phyloP scores from a whole-genome alignment of 2,113 vertebrate species.

The Gavialis gangeticus region DNA sequence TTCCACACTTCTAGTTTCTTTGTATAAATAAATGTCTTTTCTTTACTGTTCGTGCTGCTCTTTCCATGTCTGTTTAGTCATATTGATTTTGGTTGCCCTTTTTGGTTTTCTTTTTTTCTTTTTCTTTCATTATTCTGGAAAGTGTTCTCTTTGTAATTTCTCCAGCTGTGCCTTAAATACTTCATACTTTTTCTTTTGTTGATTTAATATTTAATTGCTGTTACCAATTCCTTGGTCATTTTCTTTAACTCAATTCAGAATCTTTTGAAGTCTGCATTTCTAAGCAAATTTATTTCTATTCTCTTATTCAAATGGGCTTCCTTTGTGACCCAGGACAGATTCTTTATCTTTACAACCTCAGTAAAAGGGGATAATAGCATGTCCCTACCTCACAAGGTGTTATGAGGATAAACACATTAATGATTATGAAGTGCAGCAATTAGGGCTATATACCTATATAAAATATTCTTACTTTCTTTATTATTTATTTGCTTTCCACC shows the following conservation, averaged over 20 bases:
- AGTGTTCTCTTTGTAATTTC: not conserved
- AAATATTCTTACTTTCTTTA: accelerated
- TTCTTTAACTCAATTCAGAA: not conserved
- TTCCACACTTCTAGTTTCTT: not conserved
- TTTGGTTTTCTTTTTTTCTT: not conserved
- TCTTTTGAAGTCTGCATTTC: not conserved
- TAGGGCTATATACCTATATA: not conserved
- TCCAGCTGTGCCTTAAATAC: not conserved
- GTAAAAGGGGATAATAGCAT: not conserved
- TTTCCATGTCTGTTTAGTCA: not conserved
- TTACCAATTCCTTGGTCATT: not conserved
- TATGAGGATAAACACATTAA: not conserved
- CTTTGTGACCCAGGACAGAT: not conserved
- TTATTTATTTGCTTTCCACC: not conserved
- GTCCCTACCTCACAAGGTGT: not conserved
- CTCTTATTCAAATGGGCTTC: not conserved
- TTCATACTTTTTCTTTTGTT: not conserved
- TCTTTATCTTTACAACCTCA: not conserved
- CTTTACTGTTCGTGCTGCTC: not conserved
- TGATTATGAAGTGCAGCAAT: not conserved
- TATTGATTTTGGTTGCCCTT: not conserved
- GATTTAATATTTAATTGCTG: not conserved
- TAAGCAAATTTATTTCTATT: not conserved
- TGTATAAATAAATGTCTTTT: not conserved
- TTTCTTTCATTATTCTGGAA: not conserved